Evolutionary conservation across 2,113 vertebrate species (phyloP).

Genomic region (Grammomys surdaster): DNA sequence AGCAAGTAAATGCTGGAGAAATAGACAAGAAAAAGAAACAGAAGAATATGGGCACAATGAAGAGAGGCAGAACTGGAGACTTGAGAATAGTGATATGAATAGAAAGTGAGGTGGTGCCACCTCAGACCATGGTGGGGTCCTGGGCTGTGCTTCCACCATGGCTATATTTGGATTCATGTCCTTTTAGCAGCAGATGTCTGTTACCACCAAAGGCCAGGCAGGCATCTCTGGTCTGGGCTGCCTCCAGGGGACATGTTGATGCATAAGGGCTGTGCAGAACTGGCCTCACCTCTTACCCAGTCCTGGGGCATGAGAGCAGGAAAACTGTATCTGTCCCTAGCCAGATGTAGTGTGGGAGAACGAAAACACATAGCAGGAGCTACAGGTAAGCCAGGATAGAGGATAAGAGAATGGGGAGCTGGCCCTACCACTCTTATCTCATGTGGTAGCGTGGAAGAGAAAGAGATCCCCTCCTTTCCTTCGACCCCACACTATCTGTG

Average conservation of each 20-base stretch:
- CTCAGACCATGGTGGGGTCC: neutral
- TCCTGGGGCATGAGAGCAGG: neutral
- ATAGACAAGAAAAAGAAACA: neutral
- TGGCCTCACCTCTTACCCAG: neutral
- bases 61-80: neutral
- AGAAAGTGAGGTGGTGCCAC: neutral
- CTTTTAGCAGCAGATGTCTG: neutral
- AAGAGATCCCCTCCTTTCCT: neutral
- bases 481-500: neutral
- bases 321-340: neutral
- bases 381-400: neutral
- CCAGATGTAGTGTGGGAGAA: neutral
- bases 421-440: neutral
- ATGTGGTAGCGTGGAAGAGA: neutral
- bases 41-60: neutral
- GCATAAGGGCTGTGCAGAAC: neutral
- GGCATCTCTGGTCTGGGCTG: neutral
- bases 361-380: neutral
- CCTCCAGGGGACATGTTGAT: neutral
- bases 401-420: neutral
- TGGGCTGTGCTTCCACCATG: neutral
- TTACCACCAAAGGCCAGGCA: neutral
- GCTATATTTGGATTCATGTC: rapidly evolving
- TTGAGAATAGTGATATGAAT: neutral
- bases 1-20: neutral